These are phyloP conservation scores for Sardinella longiceps DNA, from an alignment of 2,797 vertebrate genomes.

Conservation along the genomic window DNA sequence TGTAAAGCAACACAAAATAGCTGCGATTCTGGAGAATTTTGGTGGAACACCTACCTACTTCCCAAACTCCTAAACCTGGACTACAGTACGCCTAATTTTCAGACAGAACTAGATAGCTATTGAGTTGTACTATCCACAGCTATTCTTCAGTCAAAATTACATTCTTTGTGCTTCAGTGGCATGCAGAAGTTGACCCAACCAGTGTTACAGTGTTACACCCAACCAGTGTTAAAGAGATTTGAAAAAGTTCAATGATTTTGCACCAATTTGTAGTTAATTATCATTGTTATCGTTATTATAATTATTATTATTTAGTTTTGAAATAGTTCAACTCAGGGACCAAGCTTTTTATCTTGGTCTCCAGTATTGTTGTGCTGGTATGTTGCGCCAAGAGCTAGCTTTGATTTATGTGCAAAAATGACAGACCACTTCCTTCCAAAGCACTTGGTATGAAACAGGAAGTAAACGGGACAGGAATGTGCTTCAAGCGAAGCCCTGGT, in stretches of 20 bases:
- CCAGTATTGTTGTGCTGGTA: neutral
- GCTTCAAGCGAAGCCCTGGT: neutral
- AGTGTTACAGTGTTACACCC: too few species aligned
- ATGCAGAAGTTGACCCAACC: too few species aligned
- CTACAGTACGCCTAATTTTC: too few species aligned
- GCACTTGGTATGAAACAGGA: neutral
- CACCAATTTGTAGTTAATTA: too few species aligned
- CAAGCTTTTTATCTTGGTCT: neutral
- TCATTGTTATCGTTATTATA: too few species aligned
- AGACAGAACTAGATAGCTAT: neutral
- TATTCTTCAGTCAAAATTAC: neutral
- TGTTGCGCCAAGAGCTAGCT: neutral
- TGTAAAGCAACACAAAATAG: too few species aligned
- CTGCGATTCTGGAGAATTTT: too few species aligned
- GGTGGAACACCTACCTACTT: too few species aligned
- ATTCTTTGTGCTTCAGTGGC: neutral
- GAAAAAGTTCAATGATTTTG: neutral
- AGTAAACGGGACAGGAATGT: neutral
- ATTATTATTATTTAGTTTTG: neutral
- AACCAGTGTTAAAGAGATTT: too few species aligned
- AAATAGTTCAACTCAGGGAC: neutral
- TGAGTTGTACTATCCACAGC: neutral
- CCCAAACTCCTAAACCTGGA: too few species aligned
- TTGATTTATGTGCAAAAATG: neutral
- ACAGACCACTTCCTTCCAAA: neutral